These are phyloP conservation scores for Pachyseris speciosa DNA, from an alignment of 64 coral and sea anemone species.

Conservation along the genomic window DNA sequence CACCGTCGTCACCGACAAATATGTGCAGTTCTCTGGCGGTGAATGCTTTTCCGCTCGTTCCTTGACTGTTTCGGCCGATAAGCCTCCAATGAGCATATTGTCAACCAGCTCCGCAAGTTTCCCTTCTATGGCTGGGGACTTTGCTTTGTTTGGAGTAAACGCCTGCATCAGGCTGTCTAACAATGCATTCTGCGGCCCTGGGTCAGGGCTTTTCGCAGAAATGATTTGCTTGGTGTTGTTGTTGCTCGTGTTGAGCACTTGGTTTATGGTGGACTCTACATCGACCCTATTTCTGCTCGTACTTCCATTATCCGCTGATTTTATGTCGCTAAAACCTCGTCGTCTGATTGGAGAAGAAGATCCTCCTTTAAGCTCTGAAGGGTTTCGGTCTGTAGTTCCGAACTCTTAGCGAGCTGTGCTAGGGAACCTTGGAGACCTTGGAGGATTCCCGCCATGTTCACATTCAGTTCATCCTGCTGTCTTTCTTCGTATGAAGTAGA, in stretches of 20 bases:
- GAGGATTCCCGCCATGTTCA: conserved; percentile 9
- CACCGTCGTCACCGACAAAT: conserved; percentile 19
- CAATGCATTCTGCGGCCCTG: background rate
- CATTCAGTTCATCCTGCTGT: background rate
- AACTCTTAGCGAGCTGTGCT: background rate
- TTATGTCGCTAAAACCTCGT: background rate
- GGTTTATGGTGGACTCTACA: background rate
- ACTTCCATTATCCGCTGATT: background rate
- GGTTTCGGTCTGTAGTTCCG: background rate
- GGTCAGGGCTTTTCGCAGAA: background rate
- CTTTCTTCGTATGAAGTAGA: too few species aligned
- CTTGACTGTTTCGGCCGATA: conserved; percentile 1
- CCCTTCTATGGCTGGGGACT: background rate
- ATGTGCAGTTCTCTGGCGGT: conserved; percentile 52
- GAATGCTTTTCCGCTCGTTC: conserved; percentile 31
- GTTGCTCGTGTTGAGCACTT: conserved; percentile 18
- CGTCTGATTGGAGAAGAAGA: background rate
- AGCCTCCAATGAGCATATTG: background rate
- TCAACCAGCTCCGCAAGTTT: conserved; percentile 23
- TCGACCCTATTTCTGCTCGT: background rate
- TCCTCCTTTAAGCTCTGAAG: background rate
- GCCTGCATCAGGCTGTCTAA: conserved; percentile 73
- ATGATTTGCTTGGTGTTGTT: background rate
- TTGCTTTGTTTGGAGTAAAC: background rate
- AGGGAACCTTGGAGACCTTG: conserved; percentile 26